phyloP scores from a whole-genome alignment of 2,797 vertebrate species.

The Notolepis coatsorum region DNA sequence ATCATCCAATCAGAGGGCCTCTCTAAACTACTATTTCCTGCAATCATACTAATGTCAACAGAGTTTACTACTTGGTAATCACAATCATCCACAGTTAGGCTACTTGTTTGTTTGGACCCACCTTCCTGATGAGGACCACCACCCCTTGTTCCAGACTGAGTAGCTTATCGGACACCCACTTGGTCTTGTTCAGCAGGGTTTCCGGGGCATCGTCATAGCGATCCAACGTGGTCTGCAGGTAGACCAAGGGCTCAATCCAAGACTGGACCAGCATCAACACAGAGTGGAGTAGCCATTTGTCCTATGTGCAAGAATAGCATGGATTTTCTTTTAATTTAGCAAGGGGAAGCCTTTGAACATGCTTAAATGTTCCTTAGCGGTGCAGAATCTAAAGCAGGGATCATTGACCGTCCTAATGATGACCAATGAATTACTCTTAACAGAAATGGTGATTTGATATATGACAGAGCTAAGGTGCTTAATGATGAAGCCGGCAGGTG shows the following conservation, averaged over 20 bases:
- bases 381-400: constrained; percentile 27
- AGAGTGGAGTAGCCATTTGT: constrained; percentile 81
- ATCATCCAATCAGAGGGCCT: too few relatives aligned
- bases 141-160: constrained; percentile 81
- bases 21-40: too few relatives aligned
- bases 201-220: constrained; percentile 71
- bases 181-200: constrained; percentile 79
- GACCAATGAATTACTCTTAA: constrained; percentile 53
- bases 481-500: constrained; percentile 26
- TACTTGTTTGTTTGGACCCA: constrained; percentile 26
- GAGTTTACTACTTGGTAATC: background rate
- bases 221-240: constrained; percentile 77
- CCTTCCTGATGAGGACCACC: constrained; percentile 81
- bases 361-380: constrained; percentile 32
- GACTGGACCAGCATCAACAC: constrained; percentile 82
- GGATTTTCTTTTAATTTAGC: too few relatives aligned
- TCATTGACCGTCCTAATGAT: constrained; percentile 46
- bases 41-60: background rate
- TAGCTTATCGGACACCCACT: constrained; percentile 82
- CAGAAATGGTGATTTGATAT: constrained; percentile 58
- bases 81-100: too few relatives aligned
- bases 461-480: constrained; percentile 26
- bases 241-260: constrained; percentile 77
- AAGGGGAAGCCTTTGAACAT: constrained; percentile 18
- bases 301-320: too few relatives aligned